Percentiles rank a stretch among this genome's conserved stretches.
phyloP scores from a whole-genome alignment of 2,113 vertebrate species.

The Pyrgilauda ruficollis region DNA sequence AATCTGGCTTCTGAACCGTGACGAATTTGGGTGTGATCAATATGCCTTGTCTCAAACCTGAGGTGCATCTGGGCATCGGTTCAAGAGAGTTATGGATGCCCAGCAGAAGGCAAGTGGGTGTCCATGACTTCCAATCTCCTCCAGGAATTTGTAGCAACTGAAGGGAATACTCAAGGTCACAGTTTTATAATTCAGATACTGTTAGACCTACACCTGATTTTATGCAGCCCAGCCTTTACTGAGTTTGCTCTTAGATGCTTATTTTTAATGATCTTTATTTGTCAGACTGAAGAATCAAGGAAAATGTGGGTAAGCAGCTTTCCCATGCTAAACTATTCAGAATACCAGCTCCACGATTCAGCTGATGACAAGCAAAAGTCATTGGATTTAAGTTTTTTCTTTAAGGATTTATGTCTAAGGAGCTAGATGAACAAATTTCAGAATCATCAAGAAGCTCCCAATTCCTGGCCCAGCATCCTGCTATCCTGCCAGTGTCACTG shows the following conservation, averaged over 20 bases:
- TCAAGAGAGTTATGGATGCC: background rate
- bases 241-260: background rate
- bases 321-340: background rate
- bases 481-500: background rate
- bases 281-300: background rate
- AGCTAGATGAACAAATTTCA: background rate
- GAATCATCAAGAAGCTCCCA: background rate
- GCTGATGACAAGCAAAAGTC: background rate
- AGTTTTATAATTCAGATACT: background rate
- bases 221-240: background rate
- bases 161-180: background rate
- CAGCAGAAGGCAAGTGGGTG: background rate
- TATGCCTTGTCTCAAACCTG: background rate
- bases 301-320: background rate
- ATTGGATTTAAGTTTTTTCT: background rate
- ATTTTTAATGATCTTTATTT: background rate
- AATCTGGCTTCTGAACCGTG: background rate
- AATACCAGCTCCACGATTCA: background rate
- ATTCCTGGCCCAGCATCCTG: background rate
- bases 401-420: background rate
- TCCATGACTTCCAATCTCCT: background rate
- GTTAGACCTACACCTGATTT: background rate
- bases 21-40: background rate
- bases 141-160: background rate
- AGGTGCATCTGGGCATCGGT: background rate